A percentile compares a stretch with the other conserved stretches of the same genome.
These are phyloP conservation scores for Onychostruthus taczanowskii DNA, from an alignment of 2,113 vertebrate genomes.

Conservation along the genomic window DNA sequence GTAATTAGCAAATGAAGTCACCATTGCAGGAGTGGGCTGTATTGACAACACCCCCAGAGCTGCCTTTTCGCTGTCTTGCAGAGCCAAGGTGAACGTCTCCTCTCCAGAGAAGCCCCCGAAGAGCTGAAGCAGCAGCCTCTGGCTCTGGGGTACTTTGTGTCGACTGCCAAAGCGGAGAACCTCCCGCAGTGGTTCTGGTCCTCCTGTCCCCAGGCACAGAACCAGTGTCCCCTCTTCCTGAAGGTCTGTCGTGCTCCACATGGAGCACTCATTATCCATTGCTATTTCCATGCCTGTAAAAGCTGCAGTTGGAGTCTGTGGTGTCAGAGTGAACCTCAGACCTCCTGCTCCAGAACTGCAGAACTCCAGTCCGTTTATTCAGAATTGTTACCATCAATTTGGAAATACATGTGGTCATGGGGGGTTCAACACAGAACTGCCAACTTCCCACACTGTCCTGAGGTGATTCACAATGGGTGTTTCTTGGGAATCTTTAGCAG, in stretches of 20 bases:
- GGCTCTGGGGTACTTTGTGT: slow-evolving; percentile 96
- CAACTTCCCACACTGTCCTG: fast-evolving
- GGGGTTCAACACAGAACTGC: neutral
- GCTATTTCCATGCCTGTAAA: neutral
- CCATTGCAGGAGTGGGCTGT: neutral
- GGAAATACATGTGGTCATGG: fast-evolving
- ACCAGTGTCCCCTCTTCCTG: slow-evolving; percentile 95
- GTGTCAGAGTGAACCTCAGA: neutral
- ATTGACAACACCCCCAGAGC: neutral
- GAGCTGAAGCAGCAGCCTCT: slow-evolving; percentile 97
- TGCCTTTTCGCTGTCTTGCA: slow-evolving; percentile 52
- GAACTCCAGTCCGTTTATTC: neutral
- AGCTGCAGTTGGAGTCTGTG: neutral
- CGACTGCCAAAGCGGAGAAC: slow-evolving; percentile 92
- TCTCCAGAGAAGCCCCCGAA: slow-evolving; percentile 92
- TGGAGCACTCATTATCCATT: neutral
- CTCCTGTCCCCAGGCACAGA: slow-evolving; percentile 94
- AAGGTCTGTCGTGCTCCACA: slow-evolving; percentile 79
- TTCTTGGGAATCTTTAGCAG: neutral
- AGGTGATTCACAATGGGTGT: neutral
- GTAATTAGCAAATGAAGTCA: neutral
- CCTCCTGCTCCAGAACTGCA: neutral
- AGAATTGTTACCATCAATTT: neutral
- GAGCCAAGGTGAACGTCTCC: slow-evolving; percentile 92
- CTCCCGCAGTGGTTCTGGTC: slow-evolving; percentile 99